phyloP scores from a whole-genome alignment of 2,888 invertebrate species.

The Nudaria mundana region DNA sequence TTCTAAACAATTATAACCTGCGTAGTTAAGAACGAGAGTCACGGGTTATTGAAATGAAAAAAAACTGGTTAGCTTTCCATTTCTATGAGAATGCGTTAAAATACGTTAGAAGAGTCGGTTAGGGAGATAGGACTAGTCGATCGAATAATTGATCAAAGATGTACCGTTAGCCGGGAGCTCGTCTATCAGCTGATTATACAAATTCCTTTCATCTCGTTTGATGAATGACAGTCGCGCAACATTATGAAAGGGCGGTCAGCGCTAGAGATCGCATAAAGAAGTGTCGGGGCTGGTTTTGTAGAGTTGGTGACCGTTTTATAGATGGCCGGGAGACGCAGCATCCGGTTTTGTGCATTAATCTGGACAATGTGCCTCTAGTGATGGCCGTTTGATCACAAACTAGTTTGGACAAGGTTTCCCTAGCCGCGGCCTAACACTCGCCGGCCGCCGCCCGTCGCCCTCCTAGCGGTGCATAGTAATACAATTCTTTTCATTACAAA shows the following conservation, averaged over 20 bases:
- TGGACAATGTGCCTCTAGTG: conserved; percentile 68
- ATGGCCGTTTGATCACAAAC: conserved; percentile 68
- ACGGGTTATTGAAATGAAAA: conserved; percentile 50
- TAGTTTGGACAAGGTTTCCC: conserved; percentile 70
- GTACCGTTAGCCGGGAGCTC: conserved; percentile 58
- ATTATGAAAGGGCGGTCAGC: conserved; percentile 59
- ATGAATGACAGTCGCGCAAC: conserved; percentile 59
- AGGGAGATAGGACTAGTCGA: conserved; percentile 45
- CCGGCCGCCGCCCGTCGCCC: conserved; percentile 20
- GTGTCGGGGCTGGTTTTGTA: conserved; percentile 65
- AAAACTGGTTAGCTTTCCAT: conserved; percentile 75
- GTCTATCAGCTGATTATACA: conserved; percentile 68
- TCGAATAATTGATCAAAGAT: conserved; percentile 68
- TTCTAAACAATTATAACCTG: conserved; percentile 40
- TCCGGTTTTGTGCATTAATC: conserved; percentile 76
- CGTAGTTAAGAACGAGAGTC: conserved; percentile 30
- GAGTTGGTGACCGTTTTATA: conserved; percentile 69
- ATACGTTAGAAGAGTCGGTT: conserved; percentile 48
- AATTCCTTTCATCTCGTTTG: conserved; percentile 65
- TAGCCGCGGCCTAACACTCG: conserved; percentile 45
- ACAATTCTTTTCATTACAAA: conserved; percentile 67
- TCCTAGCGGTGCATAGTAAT: conserved; percentile 66
- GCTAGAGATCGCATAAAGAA: conserved; percentile 64
- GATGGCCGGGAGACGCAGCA: conserved; percentile 69
- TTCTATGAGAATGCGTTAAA: conserved; percentile 58